Percentiles rank a stretch among this genome's conserved stretches.
These are phyloP conservation scores for Nycteola revayana DNA, from an alignment of 2,888 invertebrate species.

Conservation along the genomic window DNA sequence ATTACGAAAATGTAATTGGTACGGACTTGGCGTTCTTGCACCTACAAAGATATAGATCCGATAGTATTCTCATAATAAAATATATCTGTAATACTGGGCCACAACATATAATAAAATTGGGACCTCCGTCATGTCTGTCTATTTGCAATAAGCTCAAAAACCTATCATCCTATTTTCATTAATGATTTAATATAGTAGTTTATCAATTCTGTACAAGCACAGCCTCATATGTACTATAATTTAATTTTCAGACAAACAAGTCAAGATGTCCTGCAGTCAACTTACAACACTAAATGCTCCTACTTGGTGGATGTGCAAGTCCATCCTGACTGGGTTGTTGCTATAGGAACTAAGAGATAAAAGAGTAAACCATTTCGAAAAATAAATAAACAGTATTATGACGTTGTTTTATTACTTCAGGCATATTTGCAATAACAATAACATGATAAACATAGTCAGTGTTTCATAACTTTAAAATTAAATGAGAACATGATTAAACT, in stretches of 20 bases:
- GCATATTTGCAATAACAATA: background rate
- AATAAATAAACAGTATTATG: conserved; percentile 18
- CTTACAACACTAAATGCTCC: conserved; percentile 74
- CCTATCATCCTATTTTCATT: no score
- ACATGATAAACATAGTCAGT: no score
- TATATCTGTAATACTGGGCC: no score
- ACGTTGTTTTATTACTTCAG: conserved; percentile 12
- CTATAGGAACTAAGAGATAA: conserved; percentile 72
- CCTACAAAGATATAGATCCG: no score
- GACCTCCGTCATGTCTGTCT: no score
- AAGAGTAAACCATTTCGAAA: conserved; percentile 7
- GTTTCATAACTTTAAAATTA: no score
- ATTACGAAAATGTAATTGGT: no score
- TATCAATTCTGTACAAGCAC: background rate
- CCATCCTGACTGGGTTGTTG: conserved; percentile 75
- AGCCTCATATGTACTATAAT: background rate
- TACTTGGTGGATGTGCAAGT: conserved; percentile 76
- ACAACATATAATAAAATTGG: no score
- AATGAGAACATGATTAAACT: conserved; percentile 20
- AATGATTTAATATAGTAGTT: no score
- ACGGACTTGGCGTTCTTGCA: no score
- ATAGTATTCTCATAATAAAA: no score
- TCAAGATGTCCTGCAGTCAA: conserved; percentile 67
- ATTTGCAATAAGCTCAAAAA: no score
- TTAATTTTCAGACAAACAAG: conserved; percentile 54